Evolutionary conservation across 2,113 vertebrate species (phyloP), one percentile per base, ranked within the genome.

Genomic region (Mobula birostris): DNA sequence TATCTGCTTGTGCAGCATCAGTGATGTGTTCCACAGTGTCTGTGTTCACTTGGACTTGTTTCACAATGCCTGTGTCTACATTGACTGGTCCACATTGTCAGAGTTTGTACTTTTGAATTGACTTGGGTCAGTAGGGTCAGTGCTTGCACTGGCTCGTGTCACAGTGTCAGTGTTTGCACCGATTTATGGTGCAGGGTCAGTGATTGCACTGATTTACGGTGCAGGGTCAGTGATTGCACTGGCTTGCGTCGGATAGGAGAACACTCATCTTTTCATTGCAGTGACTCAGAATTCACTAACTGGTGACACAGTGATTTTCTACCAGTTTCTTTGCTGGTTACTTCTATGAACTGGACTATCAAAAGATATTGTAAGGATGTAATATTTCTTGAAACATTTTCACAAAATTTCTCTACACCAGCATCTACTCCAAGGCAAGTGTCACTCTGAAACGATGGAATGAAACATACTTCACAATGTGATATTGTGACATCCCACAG

Each of bases 401-500:
- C 0, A 56, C 66, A 68, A 68, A 14, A 68, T 90, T 90, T 66
- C n/a, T 17, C 12, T 7, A 0, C 19, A 68, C 7, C 61, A 19
- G 9, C 58, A 32, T 15, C 83, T 87, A 27, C 14, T 56, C 48
- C 21, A 58, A 90, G 29, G 32, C 5, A n/a, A 90, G 66, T 5
- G 58, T 32, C 14, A 90, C 1, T 79, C 36, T 36, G 77, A 79
- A 79, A 36, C 29, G 32, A 32, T 7, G 27, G 15, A 90, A 66
- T 74, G 7, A 66, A 66, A 90, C n/a, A 63, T 66, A 66, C 29
- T n/a, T 90, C 29, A 68, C n/a, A 90, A 32, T 90, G 85, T 90
- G 85, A 90, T 90, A 66, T 90, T 66, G 61, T 66, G 85, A 93
- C 70, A 93, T 93, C 68, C 91, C 36, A 40, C 36, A 15, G 9